Evolutionary conservation across 2,888 invertebrate species (phyloP).

Genomic region (Lycia hirtaria): DNA sequence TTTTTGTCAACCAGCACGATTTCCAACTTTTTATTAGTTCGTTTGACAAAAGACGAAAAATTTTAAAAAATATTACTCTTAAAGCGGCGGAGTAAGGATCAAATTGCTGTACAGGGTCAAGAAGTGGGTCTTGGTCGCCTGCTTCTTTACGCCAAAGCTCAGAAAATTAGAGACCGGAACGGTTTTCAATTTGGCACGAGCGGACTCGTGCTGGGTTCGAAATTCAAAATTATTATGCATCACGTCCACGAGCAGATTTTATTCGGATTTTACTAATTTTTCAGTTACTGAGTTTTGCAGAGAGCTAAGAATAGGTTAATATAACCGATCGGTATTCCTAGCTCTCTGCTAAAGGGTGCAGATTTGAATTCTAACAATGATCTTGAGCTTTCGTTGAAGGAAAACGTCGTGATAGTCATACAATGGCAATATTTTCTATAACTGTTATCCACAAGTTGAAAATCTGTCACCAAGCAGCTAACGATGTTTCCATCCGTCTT

Average conservation of each 20-base stretch:
- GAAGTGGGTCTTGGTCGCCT: conserved; percentile 75
- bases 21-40: conserved; percentile 76
- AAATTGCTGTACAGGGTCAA: conserved; percentile 46
- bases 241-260: conserved; percentile 5
- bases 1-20: conserved; percentile 76
- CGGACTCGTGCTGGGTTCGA: conserved; percentile 55
- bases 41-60: conserved; percentile 78
- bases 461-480: too few species aligned
- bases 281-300: background rate
- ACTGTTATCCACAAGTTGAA: too few species aligned
- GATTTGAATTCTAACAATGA: too few species aligned
- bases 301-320: background rate
- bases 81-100: conserved; percentile 48
- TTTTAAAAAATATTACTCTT: conserved; percentile 49
- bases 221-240: conserved; percentile 51
- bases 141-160: conserved; percentile 64
- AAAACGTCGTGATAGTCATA: too few species aligned
- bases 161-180: conserved; percentile 64
- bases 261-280: background rate
- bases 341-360: too few species aligned
- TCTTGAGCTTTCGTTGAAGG: too few species aligned
- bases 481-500: too few species aligned
- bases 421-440: too few species aligned
- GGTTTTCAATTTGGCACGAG: conserved; percentile 69
- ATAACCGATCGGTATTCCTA: too few species aligned